Evolutionary conservation across 2,888 invertebrate genomes (phyloP), one percentile per base, ranked within the genome.

Genomic region (Horisme vitalbata): DNA sequence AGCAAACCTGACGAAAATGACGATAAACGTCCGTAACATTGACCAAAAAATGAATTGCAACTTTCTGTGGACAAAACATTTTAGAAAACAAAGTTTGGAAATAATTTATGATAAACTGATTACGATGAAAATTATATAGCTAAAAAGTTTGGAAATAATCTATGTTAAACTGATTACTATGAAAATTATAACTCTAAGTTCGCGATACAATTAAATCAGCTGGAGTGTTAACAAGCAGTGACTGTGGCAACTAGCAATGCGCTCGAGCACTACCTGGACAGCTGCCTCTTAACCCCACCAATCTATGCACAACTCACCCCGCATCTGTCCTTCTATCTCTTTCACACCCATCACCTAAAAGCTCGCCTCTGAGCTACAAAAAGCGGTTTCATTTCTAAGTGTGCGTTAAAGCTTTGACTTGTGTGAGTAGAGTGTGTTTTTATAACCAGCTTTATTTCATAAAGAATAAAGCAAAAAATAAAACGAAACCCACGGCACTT

Each of bases 191-290:
- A 41, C 26, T 75, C 66, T 75, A 75, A 73, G 70, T 74, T 70
- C 67, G 76, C 77, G 79, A 76, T 72, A 79, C 71, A 75, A 77
- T 83, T 82, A 68, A 74, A 79, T 81, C 75, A 78, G 67, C 76
- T 66, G 63, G 69, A 78, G 85, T 82, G 86, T 82, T 84, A 86
- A 87, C 83, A 84, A 86, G 86, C 83, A 75, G 72, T 72, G 84
- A 81, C 79, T 81, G 73, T 75, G 73, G 80, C 83, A 78, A 71
- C 74, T 75, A 73, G 80, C 83, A 78, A 71, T 75, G 78, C 79
- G 83, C 79, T 74, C 61, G 77, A 72, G 73, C 79, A 81, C 86
- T 87, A 86, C 88, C 86, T 86, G 83, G 78, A 83, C 89, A 88
- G 87, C 88, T 88, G 89, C 83, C 76, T 75, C 68, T 52, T 73